Base-by-base conservation (phyloP, 2,888 invertebrate species). In the Parapristionchus giblindavisi region DNA sequence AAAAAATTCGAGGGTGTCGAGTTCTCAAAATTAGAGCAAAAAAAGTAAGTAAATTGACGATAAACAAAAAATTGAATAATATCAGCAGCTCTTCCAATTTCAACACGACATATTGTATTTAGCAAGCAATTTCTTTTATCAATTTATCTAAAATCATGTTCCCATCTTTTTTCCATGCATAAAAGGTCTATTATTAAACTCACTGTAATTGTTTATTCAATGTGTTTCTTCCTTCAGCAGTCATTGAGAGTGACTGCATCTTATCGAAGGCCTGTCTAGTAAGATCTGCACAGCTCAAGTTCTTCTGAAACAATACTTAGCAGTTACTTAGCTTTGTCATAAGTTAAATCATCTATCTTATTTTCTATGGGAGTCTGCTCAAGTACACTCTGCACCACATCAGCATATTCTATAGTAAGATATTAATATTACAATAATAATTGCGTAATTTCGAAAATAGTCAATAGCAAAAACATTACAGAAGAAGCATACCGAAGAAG, bases 221-320 rank as follows among this genome's bases (percentile, higher is more conserved):
- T 1, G 51, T n/a, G 8, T 76, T 34, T 51, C 85, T 76, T 43
- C 85, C 85, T 1, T 73, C 76, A 3, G 32, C 63, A 1, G 82
- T 80, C 48, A 81, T 61, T 6, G 81, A 77, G 32, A 79, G 40
- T 0, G 78, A 17, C 68, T 83, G 81, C 48, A 83, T 80, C 32
- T 73, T 6, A 8, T 38, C 14, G 17, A 73, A 36, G 32, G 73
- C 73, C 5, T 3, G 3, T 5, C 51, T 60, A 0, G 51, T 38
- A 4, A 32, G 77, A 48, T 32, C 77, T 40, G 51, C 40, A 40
- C 77, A 71, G 0, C 29, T 1, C 6, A 54, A 6, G 14, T 56
- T 40, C 0, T 54, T 36, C 66, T 65, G 63, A 0, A 40, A 36
- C 6, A 4, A n/a, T 36, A 60, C 34, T n/a, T n/a, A n/a, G n/a